These are phyloP conservation scores for Epinephelus malabaricus DNA, from an alignment of 2,797 vertebrate species.

Conservation along the genomic window DNA sequence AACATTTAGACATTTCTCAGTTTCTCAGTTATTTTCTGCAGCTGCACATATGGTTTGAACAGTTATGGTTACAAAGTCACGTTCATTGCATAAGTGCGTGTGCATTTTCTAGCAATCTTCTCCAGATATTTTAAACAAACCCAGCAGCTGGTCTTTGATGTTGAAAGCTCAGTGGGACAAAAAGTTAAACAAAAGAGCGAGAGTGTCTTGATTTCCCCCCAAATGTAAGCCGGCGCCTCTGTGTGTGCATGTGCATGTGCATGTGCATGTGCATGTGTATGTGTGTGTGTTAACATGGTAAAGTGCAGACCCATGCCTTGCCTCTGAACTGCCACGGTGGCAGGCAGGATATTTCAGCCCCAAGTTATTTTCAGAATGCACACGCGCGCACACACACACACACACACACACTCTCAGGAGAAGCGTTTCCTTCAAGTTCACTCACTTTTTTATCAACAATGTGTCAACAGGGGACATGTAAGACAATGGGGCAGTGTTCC, in stretches of 20 bases:
- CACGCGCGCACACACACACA: not conserved
- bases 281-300: constrained; percentile 67
- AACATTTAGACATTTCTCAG: constrained; percentile 4
- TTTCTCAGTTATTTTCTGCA: not conserved
- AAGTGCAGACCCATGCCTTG: constrained; percentile 56
- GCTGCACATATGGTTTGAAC: constrained; percentile 2
- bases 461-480: constrained; percentile 48
- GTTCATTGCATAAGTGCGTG: not conserved
- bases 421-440: constrained; percentile 52
- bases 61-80: constrained; percentile 1
- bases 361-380: constrained; percentile 77
- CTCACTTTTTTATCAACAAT: constrained; percentile 62
- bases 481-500: constrained; percentile 76
- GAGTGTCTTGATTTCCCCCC: constrained; percentile 65
- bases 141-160: constrained; percentile 50
- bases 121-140: constrained; percentile 29
- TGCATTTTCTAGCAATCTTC: not conserved
- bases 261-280: not conserved
- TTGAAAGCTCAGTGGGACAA: constrained; percentile 37
- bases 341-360: constrained; percentile 74
- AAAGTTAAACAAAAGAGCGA: constrained; percentile 60
- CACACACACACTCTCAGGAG: constrained; percentile 21
- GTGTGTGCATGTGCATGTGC: not conserved
- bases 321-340: constrained; percentile 73
- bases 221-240: constrained; percentile 57